Evolutionary conservation across 2,797 vertebrate species (phyloP).

Genomic region (Paguma larvata): DNA sequence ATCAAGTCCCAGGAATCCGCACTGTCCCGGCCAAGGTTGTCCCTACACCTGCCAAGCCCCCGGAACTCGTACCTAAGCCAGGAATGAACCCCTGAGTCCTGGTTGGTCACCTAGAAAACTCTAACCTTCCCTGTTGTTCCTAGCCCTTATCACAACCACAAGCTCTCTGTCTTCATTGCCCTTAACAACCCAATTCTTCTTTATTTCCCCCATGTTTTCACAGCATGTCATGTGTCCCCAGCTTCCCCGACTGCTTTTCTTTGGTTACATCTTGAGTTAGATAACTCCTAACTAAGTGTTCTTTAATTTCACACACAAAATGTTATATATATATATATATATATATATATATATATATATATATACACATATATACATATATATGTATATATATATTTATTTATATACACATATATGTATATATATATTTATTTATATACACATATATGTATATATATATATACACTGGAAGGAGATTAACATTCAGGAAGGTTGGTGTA

Average conservation of each 20-base stretch:
- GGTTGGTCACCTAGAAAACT: not conserved
- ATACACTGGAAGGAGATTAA: not conserved
- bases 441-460: no score
- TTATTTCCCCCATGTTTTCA: not conserved
- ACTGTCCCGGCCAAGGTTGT: no score
- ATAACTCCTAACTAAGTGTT: not conserved
- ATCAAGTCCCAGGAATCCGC: not conserved
- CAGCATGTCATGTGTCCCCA: not conserved
- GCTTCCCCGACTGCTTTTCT: not conserved
- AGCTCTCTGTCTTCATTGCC: not conserved
- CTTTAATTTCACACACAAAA: conserved; percentile 9
- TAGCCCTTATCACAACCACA: not conserved
- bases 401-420: no score
- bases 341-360: no score
- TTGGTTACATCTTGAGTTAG: not conserved
- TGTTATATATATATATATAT: no score
- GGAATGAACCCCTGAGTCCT: not conserved
- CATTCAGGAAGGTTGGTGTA: not conserved
- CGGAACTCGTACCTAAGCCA: not conserved
- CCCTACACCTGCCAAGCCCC: not conserved
- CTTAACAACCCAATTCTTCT: not conserved
- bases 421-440: no score
- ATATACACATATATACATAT: no score
- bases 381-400: no score
- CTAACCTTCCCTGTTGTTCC: not conserved